A percentile compares a stretch with the other conserved stretches of the same genome.
Evolutionary conservation across 2,888 invertebrate genomes (phyloP).

Genomic region (Perdita meconis): DNA sequence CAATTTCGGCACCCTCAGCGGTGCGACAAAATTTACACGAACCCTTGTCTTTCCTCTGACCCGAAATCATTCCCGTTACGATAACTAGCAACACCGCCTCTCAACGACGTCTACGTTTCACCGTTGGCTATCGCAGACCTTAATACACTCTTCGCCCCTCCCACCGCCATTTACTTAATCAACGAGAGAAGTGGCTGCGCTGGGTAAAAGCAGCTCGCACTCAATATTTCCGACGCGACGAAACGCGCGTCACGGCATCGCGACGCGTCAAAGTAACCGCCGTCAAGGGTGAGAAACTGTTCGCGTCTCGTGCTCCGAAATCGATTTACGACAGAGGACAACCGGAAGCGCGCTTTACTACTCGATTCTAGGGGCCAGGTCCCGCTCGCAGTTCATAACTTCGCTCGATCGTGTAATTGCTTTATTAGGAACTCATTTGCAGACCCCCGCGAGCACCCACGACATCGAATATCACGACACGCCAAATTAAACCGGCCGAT

Average conservation of each 20-base stretch:
- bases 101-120: background rate
- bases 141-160: background rate
- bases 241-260: background rate
- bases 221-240: background rate
- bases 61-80: background rate
- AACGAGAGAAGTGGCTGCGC: background rate
- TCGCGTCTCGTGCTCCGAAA: slow-evolving; percentile 24
- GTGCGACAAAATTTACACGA: no score
- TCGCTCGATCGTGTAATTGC: slow-evolving; percentile 71
- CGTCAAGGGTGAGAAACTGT: slow-evolving; percentile 13
- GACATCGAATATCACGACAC: slow-evolving; percentile 27
- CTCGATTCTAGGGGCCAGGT: background rate
- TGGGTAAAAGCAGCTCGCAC: background rate
- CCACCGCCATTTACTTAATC: background rate
- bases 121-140: background rate
- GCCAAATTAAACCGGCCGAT: slow-evolving; percentile 50
- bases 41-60: no score
- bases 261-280: background rate
- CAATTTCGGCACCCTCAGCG: no score
- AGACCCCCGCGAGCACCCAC: slow-evolving; percentile 39
- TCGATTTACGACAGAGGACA: slow-evolving; percentile 49
- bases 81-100: background rate
- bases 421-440: slow-evolving; percentile 76
- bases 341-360: slow-evolving; percentile 55
- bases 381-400: slow-evolving; percentile 59